These are phyloP conservation scores for Pseudorectes ferrugineus DNA, from an alignment of 2,113 vertebrate species.

Conservation along the genomic window DNA sequence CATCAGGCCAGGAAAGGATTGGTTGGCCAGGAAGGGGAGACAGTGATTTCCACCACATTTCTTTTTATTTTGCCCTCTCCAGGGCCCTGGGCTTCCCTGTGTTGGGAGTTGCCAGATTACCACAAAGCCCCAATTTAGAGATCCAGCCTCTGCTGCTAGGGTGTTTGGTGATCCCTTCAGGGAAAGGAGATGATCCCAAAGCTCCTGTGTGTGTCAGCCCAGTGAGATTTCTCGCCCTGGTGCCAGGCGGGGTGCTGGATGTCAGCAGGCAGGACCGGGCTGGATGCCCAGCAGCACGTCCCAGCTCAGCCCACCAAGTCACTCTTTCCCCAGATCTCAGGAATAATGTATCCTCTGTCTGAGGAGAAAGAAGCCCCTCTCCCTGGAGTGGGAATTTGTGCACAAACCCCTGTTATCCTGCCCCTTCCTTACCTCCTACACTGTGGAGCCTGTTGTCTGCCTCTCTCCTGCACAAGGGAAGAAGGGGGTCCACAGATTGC, in stretches of 20 bases:
- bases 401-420: neutral
- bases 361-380: neutral
- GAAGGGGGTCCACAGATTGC: neutral
- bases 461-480: neutral
- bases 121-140: accelerated
- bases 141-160: neutral
- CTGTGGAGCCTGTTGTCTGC: neutral
- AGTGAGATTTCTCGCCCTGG: neutral
- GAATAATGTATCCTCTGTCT: neutral
- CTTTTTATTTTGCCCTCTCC: neutral
- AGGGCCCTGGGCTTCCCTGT: neutral
- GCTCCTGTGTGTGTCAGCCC: neutral
- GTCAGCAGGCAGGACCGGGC: neutral
- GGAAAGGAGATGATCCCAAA: neutral
- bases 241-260: accelerated
- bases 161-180: accelerated
- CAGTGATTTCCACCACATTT: neutral
- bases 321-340: neutral
- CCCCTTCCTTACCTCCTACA: neutral
- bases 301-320: neutral
- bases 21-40: neutral
- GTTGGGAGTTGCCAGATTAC: neutral
- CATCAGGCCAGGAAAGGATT: neutral
- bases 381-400: neutral
- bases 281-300: neutral